Conservation (phyloP, 2,113 vertebrate genomes). For the Lontra canadensis region DNA sequence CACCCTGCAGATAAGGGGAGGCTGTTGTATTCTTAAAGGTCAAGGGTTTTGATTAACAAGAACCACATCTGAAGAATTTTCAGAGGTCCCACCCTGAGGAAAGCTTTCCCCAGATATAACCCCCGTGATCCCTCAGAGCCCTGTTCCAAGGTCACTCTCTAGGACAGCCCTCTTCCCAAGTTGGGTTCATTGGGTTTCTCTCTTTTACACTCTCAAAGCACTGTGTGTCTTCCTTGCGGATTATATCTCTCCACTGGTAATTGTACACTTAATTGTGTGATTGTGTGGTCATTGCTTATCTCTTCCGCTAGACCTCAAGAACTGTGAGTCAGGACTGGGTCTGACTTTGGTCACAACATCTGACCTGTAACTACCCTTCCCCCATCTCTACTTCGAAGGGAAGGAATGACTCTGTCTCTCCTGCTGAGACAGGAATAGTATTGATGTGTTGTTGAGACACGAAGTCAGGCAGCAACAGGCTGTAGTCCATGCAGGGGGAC, state of each 20-base stretch:
- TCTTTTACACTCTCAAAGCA: background rate
- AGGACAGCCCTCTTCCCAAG: background rate
- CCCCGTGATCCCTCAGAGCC: background rate
- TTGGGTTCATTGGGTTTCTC: background rate
- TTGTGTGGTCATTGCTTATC: background rate
- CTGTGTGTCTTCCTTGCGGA: background rate
- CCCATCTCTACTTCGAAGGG: background rate
- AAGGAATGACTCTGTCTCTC: background rate
- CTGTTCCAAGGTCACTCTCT: background rate
- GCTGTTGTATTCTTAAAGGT: background rate
- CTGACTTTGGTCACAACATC: background rate
- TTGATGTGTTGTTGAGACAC: background rate
- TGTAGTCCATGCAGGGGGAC: background rate
- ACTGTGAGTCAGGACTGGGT: background rate
- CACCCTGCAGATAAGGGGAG: background rate
- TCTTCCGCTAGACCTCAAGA: background rate
- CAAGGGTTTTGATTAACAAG: background rate
- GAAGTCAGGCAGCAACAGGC: background rate
- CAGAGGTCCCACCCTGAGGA: background rate
- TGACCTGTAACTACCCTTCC: background rate
- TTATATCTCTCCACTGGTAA: background rate
- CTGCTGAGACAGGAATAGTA: background rate
- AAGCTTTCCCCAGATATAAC: background rate
- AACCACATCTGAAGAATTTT: background rate
- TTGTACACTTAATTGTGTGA: background rate